Percentiles rank a stretch among this genome's conserved stretches.
These are phyloP conservation scores for Clivina fossor DNA, from an alignment of 2,888 invertebrate species.

Conservation along the genomic window DNA sequence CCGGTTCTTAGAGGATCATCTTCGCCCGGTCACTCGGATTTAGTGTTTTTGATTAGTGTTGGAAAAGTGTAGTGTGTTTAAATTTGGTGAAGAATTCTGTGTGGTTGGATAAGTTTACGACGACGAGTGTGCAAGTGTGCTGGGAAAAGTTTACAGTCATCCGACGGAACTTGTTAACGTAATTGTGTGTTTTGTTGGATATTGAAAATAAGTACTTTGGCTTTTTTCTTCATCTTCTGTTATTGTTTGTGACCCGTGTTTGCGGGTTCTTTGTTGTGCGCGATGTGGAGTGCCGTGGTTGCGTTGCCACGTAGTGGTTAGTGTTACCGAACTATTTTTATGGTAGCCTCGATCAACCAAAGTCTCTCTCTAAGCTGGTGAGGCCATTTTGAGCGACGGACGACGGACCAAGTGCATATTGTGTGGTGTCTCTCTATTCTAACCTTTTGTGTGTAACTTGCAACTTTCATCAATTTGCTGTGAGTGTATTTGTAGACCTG, in stretches of 20 bases:
- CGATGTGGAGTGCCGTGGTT: constrained; percentile 9
- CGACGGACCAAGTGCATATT: background rate
- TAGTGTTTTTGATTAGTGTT: too few species aligned
- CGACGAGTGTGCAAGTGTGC: too few species aligned
- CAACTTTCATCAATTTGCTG: background rate
- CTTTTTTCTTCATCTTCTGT: too few species aligned
- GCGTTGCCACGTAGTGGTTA: constrained; percentile 10
- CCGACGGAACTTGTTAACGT: too few species aligned
- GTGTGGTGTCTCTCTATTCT: background rate
- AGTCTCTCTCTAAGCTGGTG: constrained; percentile 9
- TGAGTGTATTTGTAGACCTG: constrained; percentile 3
- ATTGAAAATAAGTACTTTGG: too few species aligned
- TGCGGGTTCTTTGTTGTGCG: constrained; percentile 4
- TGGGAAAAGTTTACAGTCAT: too few species aligned
- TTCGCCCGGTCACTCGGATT: background rate
- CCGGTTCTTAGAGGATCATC: constrained; percentile 2
- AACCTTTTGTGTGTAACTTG: background rate
- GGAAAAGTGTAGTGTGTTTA: constrained; percentile 1
- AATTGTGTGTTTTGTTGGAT: too few species aligned
- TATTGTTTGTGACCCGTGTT: too few species aligned
- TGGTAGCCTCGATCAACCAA: constrained; percentile 1
- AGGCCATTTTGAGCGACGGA: constrained; percentile 29
- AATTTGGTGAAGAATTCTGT: too few species aligned
- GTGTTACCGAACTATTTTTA: constrained; percentile 20
- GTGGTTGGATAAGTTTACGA: too few species aligned